A percentile compares a stretch with the other conserved stretches of the same genome.
Conservation (phyloP, 2,113 vertebrate genomes). For the Limnothrissa miodon region DNA sequence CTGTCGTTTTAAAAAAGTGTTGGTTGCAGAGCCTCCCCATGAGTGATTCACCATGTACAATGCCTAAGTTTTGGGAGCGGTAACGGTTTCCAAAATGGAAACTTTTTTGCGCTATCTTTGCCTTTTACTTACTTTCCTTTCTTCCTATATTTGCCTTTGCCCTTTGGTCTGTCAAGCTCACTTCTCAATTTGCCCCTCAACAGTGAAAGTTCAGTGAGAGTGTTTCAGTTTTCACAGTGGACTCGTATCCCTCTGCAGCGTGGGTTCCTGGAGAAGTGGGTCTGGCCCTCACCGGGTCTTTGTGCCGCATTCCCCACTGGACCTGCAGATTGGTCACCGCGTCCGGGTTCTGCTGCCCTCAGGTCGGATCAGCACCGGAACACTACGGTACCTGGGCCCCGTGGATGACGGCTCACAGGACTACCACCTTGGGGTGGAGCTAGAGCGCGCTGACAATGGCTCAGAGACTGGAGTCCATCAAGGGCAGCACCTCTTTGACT, state of each 20-base stretch:
- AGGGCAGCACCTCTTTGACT: conserved; percentile 69
- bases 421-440: conserved; percentile 69
- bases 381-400: conserved; percentile 65
- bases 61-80: too few relatives aligned
- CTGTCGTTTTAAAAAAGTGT: too few relatives aligned
- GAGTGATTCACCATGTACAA: too few relatives aligned
- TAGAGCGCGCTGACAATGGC: conserved; percentile 63
- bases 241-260: conserved; percentile 32
- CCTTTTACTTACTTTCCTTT: too few relatives aligned
- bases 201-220: not conserved
- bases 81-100: too few relatives aligned
- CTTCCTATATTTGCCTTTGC: too few relatives aligned
- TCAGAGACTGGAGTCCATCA: conserved; percentile 55
- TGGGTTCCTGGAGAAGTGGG: conserved; percentile 50
- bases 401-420: conserved; percentile 68
- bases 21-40: too few relatives aligned
- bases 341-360: conserved; percentile 71
- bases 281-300: conserved; percentile 61
- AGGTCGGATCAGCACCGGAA: conserved; percentile 69
- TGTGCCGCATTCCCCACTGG: conserved; percentile 71
- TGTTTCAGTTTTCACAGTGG: not conserved
- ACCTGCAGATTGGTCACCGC: conserved; percentile 70
- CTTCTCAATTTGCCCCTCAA: too few relatives aligned
- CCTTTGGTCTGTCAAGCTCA: not conserved
- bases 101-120: too few relatives aligned